These are phyloP conservation scores for Drosophila leonis DNA, from an alignment of 2,888 invertebrate species.

Conservation along the genomic window DNA sequence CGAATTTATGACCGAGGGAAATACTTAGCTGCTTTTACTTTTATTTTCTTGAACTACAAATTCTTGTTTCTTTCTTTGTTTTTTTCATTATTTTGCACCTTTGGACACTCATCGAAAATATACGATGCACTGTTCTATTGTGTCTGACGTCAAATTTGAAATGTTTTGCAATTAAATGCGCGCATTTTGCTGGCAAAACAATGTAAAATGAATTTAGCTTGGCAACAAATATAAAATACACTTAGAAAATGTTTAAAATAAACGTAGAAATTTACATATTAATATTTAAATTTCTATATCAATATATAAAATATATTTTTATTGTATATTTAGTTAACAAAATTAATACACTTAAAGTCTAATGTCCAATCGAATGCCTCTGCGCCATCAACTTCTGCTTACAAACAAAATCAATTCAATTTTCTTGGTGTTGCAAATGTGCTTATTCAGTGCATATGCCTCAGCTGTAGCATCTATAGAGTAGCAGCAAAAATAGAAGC, in stretches of 20 bases:
- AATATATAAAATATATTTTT: neutral
- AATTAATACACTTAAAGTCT: too few relatives aligned
- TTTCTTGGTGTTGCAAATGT: neutral
- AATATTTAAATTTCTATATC: too few relatives aligned
- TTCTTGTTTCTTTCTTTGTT: too few relatives aligned
- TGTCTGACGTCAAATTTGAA: slow-evolving; percentile 63
- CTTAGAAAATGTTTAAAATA: slow-evolving; percentile 6
- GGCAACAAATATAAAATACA: slow-evolving; percentile 24
- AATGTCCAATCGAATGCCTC: neutral
- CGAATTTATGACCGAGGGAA: neutral
- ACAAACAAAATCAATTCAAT: neutral
- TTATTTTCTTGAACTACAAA: neutral
- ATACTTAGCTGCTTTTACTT: neutral
- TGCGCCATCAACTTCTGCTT: neutral
- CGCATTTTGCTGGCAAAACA: slow-evolving; percentile 49
- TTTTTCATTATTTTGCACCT: neutral
- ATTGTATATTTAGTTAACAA: too few relatives aligned
- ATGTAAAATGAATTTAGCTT: slow-evolving; percentile 15
- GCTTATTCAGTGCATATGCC: neutral
- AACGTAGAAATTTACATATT: too few relatives aligned
- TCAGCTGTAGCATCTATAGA: slow-evolving; percentile 17
- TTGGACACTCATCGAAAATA: slow-evolving; percentile 7
- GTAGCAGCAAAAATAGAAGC: slow-evolving; percentile 56
- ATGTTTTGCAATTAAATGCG: slow-evolving; percentile 48
- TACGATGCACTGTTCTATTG: slow-evolving; percentile 20